A percentile compares a stretch with the other conserved stretches of the same genome.
Evolutionary conservation across 2,888 invertebrate genomes (phyloP).

Genomic region (Plagodis pulveraria): DNA sequence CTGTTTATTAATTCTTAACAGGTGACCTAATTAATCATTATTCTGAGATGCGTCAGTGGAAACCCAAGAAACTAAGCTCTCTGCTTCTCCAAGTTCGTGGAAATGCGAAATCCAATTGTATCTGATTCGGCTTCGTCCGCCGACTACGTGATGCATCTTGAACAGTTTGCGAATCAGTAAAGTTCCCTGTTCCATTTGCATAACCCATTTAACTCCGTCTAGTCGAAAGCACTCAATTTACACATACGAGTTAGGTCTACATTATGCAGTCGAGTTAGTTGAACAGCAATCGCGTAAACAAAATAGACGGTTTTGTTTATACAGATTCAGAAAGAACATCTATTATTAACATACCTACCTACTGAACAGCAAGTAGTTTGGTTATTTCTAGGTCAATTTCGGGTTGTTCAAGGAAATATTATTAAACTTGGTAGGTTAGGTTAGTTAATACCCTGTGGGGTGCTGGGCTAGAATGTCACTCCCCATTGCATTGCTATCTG

Average conservation of each 20-base stretch:
- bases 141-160: constrained; percentile 15
- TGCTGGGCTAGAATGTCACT: too few relatives aligned
- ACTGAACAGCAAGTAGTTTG: too few relatives aligned
- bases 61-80: constrained; percentile 10
- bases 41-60: too few relatives aligned
- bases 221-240: constrained; percentile 31
- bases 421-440: too few relatives aligned
- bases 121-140: constrained; percentile 19
- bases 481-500: too few relatives aligned
- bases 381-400: too few relatives aligned
- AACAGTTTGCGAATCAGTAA: constrained; percentile 18
- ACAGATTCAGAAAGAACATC: too few relatives aligned
- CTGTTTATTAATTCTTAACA: too few relatives aligned
- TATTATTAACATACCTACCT: too few relatives aligned
- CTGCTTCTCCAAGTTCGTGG: neutral
- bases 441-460: too few relatives aligned
- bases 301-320: neutral
- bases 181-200: constrained; percentile 52
- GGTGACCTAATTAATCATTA: too few relatives aligned
- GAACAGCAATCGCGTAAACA: constrained; percentile 14
- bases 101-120: constrained; percentile 15
- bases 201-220: constrained; percentile 48
- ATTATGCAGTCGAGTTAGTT: constrained; percentile 10
- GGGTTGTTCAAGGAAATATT: too few relatives aligned
- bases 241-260: constrained; percentile 21